These are phyloP conservation scores for Myocastor coypus DNA, from an alignment of 2,113 vertebrate genomes.

Conservation along the genomic window DNA sequence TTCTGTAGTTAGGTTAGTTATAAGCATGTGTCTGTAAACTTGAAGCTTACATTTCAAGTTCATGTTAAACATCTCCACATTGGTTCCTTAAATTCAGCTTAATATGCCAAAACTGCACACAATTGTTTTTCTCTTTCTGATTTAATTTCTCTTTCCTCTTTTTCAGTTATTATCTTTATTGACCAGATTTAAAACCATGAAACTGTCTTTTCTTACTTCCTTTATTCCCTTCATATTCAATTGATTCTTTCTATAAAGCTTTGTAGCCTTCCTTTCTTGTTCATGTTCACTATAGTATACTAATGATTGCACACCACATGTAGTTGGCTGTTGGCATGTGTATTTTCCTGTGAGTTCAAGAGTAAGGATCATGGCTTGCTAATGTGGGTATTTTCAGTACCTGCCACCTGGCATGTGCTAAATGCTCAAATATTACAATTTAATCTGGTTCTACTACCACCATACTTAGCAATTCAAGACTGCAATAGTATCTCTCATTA, in stretches of 20 bases:
- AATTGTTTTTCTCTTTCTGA: not conserved
- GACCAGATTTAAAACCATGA: constrained; percentile 11
- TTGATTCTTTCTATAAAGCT: constrained; percentile 4
- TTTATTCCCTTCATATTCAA: not conserved
- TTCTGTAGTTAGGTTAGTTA: not conserved
- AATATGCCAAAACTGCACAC: not conserved
- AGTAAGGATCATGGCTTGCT: not conserved
- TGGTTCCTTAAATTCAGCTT: not conserved
- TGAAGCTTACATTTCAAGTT: not conserved
- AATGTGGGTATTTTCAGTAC: constrained; percentile 9
- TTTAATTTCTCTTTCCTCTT: not conserved
- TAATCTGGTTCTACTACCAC: not conserved
- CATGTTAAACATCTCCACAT: not conserved
- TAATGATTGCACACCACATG: not conserved
- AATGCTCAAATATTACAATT: constrained; percentile 34
- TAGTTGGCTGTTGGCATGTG: not conserved
- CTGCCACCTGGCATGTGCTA: not conserved
- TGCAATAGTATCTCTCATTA: not conserved
- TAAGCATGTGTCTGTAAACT: not conserved
- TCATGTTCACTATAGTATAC: not conserved
- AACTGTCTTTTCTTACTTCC: constrained; percentile 12
- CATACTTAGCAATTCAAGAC: not conserved
- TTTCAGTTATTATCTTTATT: not conserved
- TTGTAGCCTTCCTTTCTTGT: not conserved
- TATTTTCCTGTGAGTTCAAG: constrained; percentile 49